Evolutionary conservation across 2,797 vertebrate genomes (phyloP).

Genomic region (Lepus oiostolus): DNA sequence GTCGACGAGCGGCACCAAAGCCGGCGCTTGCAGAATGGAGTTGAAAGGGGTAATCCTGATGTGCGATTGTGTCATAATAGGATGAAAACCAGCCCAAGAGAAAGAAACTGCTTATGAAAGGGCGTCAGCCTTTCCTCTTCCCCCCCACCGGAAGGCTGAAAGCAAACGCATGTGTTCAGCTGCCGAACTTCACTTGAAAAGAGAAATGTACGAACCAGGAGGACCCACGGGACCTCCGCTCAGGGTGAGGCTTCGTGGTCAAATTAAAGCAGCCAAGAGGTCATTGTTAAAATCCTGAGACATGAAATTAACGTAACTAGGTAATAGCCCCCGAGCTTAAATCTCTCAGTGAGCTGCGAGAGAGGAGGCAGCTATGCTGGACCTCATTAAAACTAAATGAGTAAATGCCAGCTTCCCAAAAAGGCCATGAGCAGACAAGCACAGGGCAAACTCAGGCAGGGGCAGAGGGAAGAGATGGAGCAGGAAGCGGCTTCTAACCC

Average conservation of each 20-base stretch:
- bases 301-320: constrained; percentile 81
- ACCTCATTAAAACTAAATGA: constrained; percentile 77
- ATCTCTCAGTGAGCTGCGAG: constrained; percentile 57
- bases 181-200: constrained; percentile 73
- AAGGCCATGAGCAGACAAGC: neutral
- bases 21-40: constrained; percentile 65
- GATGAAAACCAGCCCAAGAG: constrained; percentile 73
- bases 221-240: constrained; percentile 38
- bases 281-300: constrained; percentile 72
- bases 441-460: neutral
- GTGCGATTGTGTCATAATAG: constrained; percentile 67
- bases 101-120: constrained; percentile 78
- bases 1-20: neutral
- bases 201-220: constrained; percentile 41
- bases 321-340: constrained; percentile 72
- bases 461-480: neutral
- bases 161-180: constrained; percentile 60
- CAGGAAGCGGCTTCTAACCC: neutral
- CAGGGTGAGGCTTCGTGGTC: constrained; percentile 38
- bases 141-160: constrained; percentile 53
- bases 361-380: neutral
- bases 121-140: constrained; percentile 63
- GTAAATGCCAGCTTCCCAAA: constrained; percentile 50
- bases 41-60: constrained; percentile 71
- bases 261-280: constrained; percentile 75